Conservation (phyloP, 2,113 vertebrate genomes). For the Pomatorhinus ruficollis region DNA sequence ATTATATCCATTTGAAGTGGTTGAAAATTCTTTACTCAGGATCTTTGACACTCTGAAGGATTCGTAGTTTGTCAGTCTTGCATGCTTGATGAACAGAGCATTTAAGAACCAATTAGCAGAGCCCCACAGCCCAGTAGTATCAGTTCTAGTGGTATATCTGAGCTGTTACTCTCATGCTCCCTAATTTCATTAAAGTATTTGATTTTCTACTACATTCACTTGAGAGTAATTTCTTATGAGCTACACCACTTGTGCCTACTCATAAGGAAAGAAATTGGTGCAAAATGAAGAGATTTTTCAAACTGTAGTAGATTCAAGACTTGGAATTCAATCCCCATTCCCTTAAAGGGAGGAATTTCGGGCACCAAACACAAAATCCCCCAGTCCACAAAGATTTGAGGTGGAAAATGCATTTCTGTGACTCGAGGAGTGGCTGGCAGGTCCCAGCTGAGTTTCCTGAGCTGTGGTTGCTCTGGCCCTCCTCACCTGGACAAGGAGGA, state of each 20-base stretch:
- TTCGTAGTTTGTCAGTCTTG: conserved; percentile 61
- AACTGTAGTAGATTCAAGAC: not conserved
- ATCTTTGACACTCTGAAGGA: conserved; percentile 60
- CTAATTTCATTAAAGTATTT: conserved; percentile 65
- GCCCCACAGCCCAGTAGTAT: conserved; percentile 44
- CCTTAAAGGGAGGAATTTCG: not conserved
- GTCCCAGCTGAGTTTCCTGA: not conserved
- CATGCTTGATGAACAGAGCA: conserved; percentile 66
- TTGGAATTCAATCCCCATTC: not conserved
- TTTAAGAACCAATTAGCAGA: not conserved
- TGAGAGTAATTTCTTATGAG: conserved; percentile 32
- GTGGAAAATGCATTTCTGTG: not conserved
- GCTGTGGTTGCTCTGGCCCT: not conserved
- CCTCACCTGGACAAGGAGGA: fast-evolving
- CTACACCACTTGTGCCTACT: not conserved
- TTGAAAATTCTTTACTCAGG: conserved; percentile 79
- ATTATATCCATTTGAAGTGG: conserved; percentile 72
- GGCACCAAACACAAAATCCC: not conserved
- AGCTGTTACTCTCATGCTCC: conserved; percentile 56
- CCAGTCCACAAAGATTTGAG: fast-evolving
- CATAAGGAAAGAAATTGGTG: not conserved
- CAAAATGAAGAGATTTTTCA: not conserved
- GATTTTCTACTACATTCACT: conserved; percentile 53
- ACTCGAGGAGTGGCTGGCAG: fast-evolving
- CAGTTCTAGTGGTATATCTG: conserved; percentile 55